Evolutionary conservation across 2,797 vertebrate genomes (phyloP).

Genomic region (Telmatherina bonti): DNA sequence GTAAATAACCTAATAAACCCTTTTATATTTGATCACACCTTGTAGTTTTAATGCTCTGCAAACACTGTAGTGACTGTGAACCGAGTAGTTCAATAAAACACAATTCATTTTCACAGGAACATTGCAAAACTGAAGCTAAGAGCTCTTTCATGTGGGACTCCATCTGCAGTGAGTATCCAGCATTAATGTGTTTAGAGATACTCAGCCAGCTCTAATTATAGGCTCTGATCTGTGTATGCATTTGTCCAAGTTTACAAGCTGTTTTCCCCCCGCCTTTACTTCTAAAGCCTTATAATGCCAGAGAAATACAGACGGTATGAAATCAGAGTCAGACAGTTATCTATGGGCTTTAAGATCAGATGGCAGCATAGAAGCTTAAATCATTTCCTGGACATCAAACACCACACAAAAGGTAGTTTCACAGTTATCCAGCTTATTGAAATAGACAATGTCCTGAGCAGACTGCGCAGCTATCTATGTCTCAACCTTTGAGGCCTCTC

Average conservation of each 20-base stretch:
- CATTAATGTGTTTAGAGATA: background rate
- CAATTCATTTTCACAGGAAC: background rate
- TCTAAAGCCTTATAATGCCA: background rate
- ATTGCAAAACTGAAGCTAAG: background rate
- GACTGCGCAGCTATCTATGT: background rate
- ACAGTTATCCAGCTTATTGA: background rate
- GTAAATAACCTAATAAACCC: background rate
- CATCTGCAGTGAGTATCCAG: background rate
- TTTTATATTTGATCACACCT: background rate
- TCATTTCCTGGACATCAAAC: background rate
- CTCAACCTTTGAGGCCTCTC: background rate
- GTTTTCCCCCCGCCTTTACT: background rate
- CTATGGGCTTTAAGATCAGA: background rate
- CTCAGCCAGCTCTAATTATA: background rate
- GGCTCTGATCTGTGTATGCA: background rate
- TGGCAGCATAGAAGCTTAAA: background rate
- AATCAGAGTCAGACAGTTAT: background rate
- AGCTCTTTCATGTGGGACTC: background rate
- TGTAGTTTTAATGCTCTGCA: background rate
- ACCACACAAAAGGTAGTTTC: background rate
- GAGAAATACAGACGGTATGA: background rate
- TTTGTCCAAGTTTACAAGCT: too few species aligned
- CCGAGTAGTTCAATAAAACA: background rate
- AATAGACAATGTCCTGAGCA: constrained; percentile 1
- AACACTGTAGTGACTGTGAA: background rate